Base-by-base conservation (phyloP, 2,113 vertebrate species). In the Stictonetta naevosa region DNA sequence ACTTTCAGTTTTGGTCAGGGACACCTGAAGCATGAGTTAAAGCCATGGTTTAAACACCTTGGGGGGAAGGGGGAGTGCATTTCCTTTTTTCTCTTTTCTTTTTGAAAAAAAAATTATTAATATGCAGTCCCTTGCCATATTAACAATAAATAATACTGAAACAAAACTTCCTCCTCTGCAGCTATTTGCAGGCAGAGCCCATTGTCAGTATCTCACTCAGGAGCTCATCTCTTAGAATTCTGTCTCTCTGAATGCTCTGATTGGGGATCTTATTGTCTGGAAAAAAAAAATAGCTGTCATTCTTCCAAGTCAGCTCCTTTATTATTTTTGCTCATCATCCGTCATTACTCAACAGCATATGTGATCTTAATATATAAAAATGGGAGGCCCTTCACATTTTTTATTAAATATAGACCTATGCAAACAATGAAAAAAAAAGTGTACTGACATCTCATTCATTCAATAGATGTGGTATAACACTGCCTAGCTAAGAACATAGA, bases 141-240 rank as follows among this genome's bases (percentile, higher is more conserved):
- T 90, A 94, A 79, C 69, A 85, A 88, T 55, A 69, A 77, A 55
- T 83, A 86, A 88, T 46, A 76, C 22, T 3, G 26, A 92, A 92
- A 83, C 36, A 83, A 83, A 67, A 46, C 33, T 71, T 83, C 66
- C 53, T 86, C 66, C 36, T 92, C 80, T 83, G 81, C 50, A 88
- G 86, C 83, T 88, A 62, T 71, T 91, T 94, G 60, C 48, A 88
- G 74, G 46, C 58, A 95, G n/a, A 92, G 31, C 3, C n/a, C 7
- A 11, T 69, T 83, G 40, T 88, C 86, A 71, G 22, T 64, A 19
- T 53, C 44, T 92, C 62, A 75, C 63, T 78, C 74, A 94, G 69
- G 48, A 95, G 33, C 46, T 93, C n/a, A 68, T 71, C 17, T 67
- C 69, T 72, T 42, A 77, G 36, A 93, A 95, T 93, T 87, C 44